Conservation (phyloP, 2,797 vertebrate species). For the Carcharodon carcharias region DNA sequence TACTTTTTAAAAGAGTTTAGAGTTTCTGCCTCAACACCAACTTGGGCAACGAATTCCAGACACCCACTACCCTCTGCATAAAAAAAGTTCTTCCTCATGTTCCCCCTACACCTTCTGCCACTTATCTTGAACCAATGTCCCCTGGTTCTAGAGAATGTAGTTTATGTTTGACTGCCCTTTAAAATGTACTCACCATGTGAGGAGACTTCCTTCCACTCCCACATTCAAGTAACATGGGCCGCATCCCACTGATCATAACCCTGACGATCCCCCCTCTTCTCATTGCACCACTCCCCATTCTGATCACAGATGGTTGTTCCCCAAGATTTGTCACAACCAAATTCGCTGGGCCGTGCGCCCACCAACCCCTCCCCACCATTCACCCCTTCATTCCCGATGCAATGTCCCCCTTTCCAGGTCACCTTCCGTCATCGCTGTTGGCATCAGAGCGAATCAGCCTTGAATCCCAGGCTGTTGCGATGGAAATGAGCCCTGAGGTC, state of each 20-base stretch:
- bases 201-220: not conserved
- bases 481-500: not conserved
- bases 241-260: not conserved
- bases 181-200: not conserved
- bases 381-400: not conserved
- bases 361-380: too few relatives aligned
- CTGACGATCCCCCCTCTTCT: not conserved
- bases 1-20: too few relatives aligned
- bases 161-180: not conserved
- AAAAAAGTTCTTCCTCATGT: too few relatives aligned
- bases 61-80: too few relatives aligned
- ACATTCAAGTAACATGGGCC: not conserved
- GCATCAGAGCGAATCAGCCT: not conserved
- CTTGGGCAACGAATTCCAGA: too few relatives aligned
- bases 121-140: too few relatives aligned
- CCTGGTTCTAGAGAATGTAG: not conserved
- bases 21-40: too few relatives aligned
- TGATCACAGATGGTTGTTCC: too few relatives aligned
- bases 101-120: too few relatives aligned
- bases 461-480: not conserved
- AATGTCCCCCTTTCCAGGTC: not conserved
- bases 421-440: not conserved
- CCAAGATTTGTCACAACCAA: not conserved
- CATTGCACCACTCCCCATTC: not conserved
- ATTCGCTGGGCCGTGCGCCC: not conserved